Conservation (phyloP, 2,113 vertebrate genomes). For the Panthera leo region DNA sequence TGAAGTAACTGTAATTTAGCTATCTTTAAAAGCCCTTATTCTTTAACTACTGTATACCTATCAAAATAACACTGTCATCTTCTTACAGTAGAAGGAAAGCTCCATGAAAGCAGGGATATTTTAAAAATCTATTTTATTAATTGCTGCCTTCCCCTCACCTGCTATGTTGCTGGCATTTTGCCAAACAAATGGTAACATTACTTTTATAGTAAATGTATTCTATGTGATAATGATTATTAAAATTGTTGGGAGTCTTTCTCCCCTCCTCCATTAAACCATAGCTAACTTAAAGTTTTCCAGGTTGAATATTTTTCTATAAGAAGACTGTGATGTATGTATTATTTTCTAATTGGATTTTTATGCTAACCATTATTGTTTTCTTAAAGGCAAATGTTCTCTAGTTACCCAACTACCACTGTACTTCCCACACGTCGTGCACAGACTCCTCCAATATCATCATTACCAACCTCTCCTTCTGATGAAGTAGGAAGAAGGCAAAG, state of each 20-base stretch:
- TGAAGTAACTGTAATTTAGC: conserved; percentile 41
- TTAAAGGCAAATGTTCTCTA: conserved; percentile 99
- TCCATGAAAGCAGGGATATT: neutral
- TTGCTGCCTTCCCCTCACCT: neutral
- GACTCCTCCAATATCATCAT: conserved; percentile 95
- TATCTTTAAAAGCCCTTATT: conserved; percentile 31
- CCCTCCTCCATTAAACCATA: neutral
- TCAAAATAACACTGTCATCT: neutral
- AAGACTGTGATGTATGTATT: neutral
- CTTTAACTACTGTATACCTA: neutral
- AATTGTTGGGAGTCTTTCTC: neutral
- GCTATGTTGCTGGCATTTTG: neutral
- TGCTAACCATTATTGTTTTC: conserved; percentile 55
- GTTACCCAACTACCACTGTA: conserved; percentile 96
- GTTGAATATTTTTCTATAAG: neutral
- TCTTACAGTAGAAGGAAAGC: conserved; percentile 31
- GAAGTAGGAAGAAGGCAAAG: conserved; percentile 96
- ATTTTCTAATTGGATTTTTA: conserved; percentile 29
- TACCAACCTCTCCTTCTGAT: conserved; percentile 97
- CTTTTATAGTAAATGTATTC: neutral
- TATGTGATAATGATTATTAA: conserved; percentile 39
- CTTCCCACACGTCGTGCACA: conserved; percentile 94
- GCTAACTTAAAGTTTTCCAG: neutral
- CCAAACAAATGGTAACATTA: neutral
- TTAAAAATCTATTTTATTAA: neutral